phyloP scores from a whole-genome alignment of 2,113 vertebrate genomes.

The Entomyzon cyanotis region DNA sequence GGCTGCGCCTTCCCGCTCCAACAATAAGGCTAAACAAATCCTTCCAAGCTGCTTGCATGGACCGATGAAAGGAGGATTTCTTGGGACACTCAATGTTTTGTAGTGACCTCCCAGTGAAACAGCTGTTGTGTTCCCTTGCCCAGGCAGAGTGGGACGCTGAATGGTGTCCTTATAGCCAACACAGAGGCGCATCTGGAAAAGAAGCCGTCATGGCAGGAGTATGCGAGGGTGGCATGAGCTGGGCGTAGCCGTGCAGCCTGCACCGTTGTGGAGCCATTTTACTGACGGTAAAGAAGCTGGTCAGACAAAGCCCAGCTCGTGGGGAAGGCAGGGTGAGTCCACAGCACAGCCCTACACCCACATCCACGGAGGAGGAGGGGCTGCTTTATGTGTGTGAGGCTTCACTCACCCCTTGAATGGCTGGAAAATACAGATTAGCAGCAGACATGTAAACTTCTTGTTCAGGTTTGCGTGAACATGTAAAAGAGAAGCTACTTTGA shows the following conservation, averaged over 20 bases:
- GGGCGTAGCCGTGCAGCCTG: conserved; percentile 32
- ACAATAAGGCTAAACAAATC: conserved; percentile 70
- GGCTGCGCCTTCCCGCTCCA: conserved; percentile 49
- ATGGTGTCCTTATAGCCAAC: conserved; percentile 69
- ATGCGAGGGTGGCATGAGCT: conserved; percentile 53
- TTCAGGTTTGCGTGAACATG: not conserved
- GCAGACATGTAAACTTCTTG: fast-evolving
- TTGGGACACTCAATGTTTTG: conserved; percentile 71
- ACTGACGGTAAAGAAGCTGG: not conserved
- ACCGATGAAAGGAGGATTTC: conserved; percentile 72
- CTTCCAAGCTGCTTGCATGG: conserved; percentile 63
- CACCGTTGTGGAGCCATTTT: not conserved
- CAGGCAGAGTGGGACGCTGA: conserved; percentile 70
- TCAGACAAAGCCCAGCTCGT: not conserved
- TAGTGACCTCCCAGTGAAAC: conserved; percentile 68
- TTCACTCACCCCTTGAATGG: not conserved
- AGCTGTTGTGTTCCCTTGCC: conserved; percentile 73
- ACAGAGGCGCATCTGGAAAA: conserved; percentile 64
- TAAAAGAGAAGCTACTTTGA: not conserved
- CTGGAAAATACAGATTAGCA: not conserved
- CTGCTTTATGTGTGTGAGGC: not conserved
- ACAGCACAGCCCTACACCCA: not conserved
- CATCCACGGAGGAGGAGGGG: not conserved
- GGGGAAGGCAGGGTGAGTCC: not conserved
- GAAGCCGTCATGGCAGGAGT: conserved; percentile 60